phyloP scores from a whole-genome alignment of 2,797 vertebrate genomes.

The Decapterus maruadsi region DNA sequence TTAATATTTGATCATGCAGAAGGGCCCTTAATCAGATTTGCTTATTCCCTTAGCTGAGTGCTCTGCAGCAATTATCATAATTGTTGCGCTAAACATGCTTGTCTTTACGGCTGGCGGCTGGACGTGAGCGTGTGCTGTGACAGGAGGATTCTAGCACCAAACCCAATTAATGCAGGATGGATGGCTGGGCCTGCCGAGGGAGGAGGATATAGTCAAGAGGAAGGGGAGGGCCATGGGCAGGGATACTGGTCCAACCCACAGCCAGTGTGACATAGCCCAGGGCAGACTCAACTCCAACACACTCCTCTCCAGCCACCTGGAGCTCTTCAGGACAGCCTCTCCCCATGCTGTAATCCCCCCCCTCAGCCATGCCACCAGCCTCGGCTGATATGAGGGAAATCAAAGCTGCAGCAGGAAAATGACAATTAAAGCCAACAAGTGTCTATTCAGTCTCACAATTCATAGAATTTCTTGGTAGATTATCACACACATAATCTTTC shows the following conservation, averaged over 20 bases:
- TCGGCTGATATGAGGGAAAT: constrained; percentile 84
- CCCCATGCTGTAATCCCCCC: constrained; percentile 27
- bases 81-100: constrained; percentile 97
- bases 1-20: constrained; percentile 99
- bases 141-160: constrained; percentile 90
- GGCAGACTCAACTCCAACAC: constrained; percentile 62
- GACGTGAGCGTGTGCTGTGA: constrained; percentile 85
- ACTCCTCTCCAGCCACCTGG: constrained; percentile 86
- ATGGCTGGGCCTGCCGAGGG: constrained; percentile 85
- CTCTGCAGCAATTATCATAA: constrained; percentile 99
- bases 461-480: constrained; percentile 84
- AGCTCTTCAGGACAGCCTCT: constrained; percentile 82
- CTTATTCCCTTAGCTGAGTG: constrained; percentile 92
- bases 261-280: constrained; percentile 50
- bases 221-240: constrained; percentile 55
- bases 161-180: constrained; percentile 96
- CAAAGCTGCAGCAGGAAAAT: constrained; percentile 87
- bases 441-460: constrained; percentile 87
- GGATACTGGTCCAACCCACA: constrained; percentile 53
- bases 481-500: constrained; percentile 62
- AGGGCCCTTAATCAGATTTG: constrained; percentile 97
- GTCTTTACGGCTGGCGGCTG: constrained; percentile 87
- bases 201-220: constrained; percentile 74
- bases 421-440: constrained; percentile 78
- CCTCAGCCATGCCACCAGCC: constrained; percentile 53